phyloP scores from a whole-genome alignment of 1,140 invertebrate genomes.

The Drosophila chauvacae region DNA sequence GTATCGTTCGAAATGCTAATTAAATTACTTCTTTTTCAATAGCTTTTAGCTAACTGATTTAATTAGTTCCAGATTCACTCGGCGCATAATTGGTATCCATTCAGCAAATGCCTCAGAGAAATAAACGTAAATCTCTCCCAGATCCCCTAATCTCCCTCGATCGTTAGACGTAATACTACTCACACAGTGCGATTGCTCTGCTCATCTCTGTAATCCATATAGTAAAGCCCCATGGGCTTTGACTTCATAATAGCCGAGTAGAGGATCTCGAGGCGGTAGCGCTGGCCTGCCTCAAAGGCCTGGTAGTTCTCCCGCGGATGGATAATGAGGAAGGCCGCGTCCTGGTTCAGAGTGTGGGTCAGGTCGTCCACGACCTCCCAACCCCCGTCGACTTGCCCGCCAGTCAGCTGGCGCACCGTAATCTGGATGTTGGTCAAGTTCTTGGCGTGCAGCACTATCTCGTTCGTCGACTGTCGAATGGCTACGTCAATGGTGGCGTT shows the following conservation, averaged over 20 bases:
- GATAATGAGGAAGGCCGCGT: constrained; percentile 60
- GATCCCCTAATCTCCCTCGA: background rate
- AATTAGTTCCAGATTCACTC: background rate
- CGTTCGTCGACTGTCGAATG: constrained; percentile 77
- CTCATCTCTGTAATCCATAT: constrained; percentile 85
- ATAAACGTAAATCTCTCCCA: background rate
- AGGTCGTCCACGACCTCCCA: constrained; percentile 56
- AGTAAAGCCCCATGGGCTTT: constrained; percentile 87
- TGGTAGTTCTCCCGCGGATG: constrained; percentile 70
- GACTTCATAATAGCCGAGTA: constrained; percentile 70
- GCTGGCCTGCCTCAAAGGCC: constrained; percentile 73
- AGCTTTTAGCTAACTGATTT: background rate
- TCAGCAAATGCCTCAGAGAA: background rate
- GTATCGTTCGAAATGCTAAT: constrained; percentile 5
- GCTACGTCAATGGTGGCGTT: constrained; percentile 86
- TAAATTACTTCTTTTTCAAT: constrained; percentile 1
- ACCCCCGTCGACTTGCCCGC: constrained; percentile 1
- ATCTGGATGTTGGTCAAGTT: constrained; percentile 74
- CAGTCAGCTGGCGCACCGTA: constrained; percentile 53
- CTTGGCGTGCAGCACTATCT: constrained; percentile 86
- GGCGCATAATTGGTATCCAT: background rate
- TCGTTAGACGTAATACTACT: constrained; percentile 44
- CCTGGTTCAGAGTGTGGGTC: constrained; percentile 48
- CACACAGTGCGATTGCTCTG: constrained; percentile 62
- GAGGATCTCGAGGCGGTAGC: constrained; percentile 68